phyloP scores from a whole-genome alignment of 2,113 vertebrate genomes.

The Egretta garzetta region DNA sequence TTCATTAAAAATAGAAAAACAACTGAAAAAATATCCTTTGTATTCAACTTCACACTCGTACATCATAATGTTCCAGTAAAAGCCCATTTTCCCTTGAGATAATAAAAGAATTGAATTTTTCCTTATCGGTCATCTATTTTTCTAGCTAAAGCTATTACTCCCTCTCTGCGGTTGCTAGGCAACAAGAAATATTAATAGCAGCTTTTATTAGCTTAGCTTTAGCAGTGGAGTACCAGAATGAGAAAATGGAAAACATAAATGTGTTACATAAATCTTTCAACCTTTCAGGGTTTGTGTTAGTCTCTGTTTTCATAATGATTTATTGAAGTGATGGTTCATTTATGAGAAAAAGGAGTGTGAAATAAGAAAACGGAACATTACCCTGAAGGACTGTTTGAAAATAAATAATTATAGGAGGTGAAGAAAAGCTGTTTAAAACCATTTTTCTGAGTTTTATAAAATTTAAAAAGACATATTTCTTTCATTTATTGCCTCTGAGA shows the following conservation, averaged over 20 bases:
- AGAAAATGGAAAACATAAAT: conserved; percentile 99
- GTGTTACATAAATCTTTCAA: conserved; percentile 99
- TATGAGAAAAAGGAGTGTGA: conserved; percentile 96
- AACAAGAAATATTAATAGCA: conserved; percentile 99
- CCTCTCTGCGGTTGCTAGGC: conserved; percentile 96
- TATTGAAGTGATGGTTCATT: conserved; percentile 98
- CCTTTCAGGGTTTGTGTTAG: conserved; percentile 95
- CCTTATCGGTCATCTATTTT: conserved; percentile 99
- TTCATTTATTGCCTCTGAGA: conserved; percentile 75
- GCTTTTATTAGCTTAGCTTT: conserved; percentile 99
- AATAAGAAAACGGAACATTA: conserved; percentile 99
- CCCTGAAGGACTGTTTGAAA: conserved; percentile 97
- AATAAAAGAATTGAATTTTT: conserved; percentile 99
- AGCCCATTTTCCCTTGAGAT: conserved; percentile 99
- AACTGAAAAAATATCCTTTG: conserved; percentile 80
- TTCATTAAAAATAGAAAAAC: conserved; percentile 84
- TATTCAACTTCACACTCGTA: conserved; percentile 90
- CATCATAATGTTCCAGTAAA: conserved; percentile 98
- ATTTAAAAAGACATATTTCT: conserved; percentile 85
- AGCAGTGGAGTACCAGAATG: conserved; percentile 98
- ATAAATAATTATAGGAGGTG: conserved; percentile 98
- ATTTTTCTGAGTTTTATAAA: conserved; percentile 86
- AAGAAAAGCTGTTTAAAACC: conserved; percentile 92
- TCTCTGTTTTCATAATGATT: conserved; percentile 99
- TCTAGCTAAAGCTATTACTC: conserved; percentile 99